Percentiles rank a stretch among this genome's conserved stretches.
These are phyloP conservation scores for Eidolon dupreanum DNA, from an alignment of 2,797 vertebrate genomes.

Conservation along the genomic window DNA sequence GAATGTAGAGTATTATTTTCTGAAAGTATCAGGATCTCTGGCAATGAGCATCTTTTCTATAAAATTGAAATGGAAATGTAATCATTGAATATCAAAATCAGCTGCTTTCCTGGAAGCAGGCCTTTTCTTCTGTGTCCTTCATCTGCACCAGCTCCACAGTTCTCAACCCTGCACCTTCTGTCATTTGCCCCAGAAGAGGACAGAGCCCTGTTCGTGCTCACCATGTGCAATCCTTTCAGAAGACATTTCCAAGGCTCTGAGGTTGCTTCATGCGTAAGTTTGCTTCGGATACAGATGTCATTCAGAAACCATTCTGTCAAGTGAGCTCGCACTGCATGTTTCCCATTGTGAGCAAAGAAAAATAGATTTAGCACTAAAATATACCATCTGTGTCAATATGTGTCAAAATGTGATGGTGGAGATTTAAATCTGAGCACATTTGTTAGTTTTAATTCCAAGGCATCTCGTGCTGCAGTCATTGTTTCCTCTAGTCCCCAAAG, in stretches of 20 bases:
- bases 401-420: conserved; percentile 74
- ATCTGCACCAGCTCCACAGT: accelerated
- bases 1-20: neutral
- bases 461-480: neutral
- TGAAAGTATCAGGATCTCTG: neutral
- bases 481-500: conserved; percentile 50
- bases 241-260: neutral
- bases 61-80: neutral
- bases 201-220: neutral
- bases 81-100: neutral
- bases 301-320: conserved; percentile 79
- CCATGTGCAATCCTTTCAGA: neutral
- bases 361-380: conserved; percentile 82
- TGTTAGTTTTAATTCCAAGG: conserved; percentile 78
- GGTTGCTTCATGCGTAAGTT: neutral
- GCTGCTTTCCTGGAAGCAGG: neutral
- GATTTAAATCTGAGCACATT: conserved; percentile 78
- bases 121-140: neutral
- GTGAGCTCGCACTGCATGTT: conserved; percentile 73
- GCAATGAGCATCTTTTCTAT: neutral
- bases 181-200: neutral
- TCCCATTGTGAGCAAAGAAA: conserved; percentile 78
- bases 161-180: neutral
- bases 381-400: conserved; percentile 83
- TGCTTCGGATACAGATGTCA: conserved; percentile 77